Percentiles rank a stretch among this genome's conserved stretches.
phyloP scores from a whole-genome alignment of 2,113 vertebrate genomes.

The Oenanthe oenanthe region DNA sequence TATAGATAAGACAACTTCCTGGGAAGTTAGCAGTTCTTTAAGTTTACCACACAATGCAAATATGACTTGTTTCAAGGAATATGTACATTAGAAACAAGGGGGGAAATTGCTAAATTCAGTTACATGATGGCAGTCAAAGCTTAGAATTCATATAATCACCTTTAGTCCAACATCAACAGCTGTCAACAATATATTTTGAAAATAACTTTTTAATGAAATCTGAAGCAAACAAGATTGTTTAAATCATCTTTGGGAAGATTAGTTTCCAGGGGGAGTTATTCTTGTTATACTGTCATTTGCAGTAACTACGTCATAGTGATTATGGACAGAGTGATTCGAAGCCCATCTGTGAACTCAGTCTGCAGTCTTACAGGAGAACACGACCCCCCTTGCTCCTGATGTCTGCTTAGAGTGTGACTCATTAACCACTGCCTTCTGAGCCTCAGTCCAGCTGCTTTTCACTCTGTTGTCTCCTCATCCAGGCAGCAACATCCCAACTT shows the following conservation, averaged over 20 bases:
- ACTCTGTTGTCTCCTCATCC: rapidly evolving
- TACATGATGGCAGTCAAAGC: not conserved
- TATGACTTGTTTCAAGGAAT: not conserved
- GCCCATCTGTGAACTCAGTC: not conserved
- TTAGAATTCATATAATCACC: not conserved
- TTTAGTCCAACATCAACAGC: not conserved
- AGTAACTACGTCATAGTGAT: not conserved
- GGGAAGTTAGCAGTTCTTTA: not conserved
- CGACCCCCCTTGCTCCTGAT: not conserved
- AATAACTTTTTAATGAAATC: not conserved
- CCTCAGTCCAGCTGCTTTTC: not conserved
- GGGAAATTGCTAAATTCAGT: not conserved
- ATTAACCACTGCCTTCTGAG: not conserved
- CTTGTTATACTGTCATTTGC: not conserved
- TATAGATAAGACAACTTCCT: not conserved
- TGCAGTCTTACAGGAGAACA: not conserved
- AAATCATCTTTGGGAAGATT: conserved; percentile 8
- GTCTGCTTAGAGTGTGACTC: too few relatives aligned
- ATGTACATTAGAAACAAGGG: not conserved
- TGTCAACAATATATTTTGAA: not conserved
- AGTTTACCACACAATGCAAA: not conserved
- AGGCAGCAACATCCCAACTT: not conserved
- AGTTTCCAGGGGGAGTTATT: not conserved
- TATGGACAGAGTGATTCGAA: not conserved
- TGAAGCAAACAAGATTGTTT: not conserved